phyloP scores from a whole-genome alignment of 2,113 vertebrate genomes.

The Anguilla rostrata region DNA sequence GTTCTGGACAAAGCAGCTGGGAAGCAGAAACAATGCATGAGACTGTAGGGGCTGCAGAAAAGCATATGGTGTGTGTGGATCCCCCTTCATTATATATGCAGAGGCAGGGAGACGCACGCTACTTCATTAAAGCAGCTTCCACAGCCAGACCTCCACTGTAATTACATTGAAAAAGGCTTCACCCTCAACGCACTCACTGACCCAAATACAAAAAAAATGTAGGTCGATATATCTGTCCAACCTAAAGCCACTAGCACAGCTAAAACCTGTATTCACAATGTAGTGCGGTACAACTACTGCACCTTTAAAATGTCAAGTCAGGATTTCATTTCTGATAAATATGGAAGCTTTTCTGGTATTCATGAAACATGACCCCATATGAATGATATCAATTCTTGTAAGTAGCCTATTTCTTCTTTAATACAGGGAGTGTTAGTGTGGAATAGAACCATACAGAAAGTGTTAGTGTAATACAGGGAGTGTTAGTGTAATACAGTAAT shows the following conservation, averaged over 20 bases:
- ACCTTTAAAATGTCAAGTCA: too few species aligned
- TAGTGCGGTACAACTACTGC: too few species aligned
- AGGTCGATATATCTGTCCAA: not conserved
- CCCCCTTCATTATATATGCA: not conserved
- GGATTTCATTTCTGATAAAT: too few species aligned
- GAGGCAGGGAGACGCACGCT: not conserved
- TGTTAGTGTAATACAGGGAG: too few species aligned
- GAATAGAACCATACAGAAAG: too few species aligned
- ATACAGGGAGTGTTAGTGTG: too few species aligned
- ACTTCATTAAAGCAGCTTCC: not conserved
- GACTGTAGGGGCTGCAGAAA: not conserved
- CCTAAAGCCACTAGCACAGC: not conserved
- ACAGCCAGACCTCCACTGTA: not conserved
- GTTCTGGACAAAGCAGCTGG: not conserved
- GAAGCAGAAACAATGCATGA: not conserved
- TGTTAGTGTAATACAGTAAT: too few species aligned
- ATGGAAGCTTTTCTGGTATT: not conserved
- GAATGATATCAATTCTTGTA: too few species aligned
- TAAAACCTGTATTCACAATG: not conserved
- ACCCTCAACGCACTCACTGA: not conserved
- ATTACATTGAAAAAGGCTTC: not conserved
- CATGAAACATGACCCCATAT: too few species aligned
- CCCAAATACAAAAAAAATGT: not conserved
- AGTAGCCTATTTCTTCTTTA: too few species aligned
- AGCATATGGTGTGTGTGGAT: conserved; percentile 3